These are phyloP conservation scores for Notamacropus eugenii DNA, from an alignment of 2,797 vertebrate genomes.

Conservation along the genomic window DNA sequence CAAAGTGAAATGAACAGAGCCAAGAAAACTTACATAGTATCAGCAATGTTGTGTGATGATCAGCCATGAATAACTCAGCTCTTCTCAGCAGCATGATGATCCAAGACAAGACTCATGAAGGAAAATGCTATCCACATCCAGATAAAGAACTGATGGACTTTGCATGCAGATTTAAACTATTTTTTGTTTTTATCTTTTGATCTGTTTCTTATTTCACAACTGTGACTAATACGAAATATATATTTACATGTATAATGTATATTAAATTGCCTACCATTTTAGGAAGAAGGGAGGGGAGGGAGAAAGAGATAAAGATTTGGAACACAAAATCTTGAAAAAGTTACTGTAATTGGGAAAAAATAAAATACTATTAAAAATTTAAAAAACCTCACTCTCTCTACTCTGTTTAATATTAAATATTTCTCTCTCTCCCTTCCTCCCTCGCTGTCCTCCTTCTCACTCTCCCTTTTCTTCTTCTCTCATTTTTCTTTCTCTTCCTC, in stretches of 20 bases:
- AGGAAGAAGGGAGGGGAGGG: neutral
- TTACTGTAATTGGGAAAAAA: neutral
- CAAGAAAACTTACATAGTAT: neutral
- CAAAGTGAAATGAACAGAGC: neutral
- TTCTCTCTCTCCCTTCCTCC: too few relatives aligned
- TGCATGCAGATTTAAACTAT: neutral
- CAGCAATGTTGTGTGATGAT: neutral
- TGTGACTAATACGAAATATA: neutral
- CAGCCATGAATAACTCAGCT: neutral
- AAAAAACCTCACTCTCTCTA: neutral
- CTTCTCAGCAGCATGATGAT: neutral
- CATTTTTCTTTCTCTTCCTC: too few relatives aligned
- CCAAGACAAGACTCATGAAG: neutral
- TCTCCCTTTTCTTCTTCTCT: too few relatives aligned
- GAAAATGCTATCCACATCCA: neutral
- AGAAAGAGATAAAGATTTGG: neutral
- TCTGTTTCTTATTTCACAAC: neutral
- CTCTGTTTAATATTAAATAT: too few relatives aligned
- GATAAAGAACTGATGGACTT: neutral
- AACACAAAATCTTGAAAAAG: neutral
- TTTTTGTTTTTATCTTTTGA: neutral
- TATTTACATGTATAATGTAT: neutral
- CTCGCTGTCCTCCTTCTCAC: too few relatives aligned
- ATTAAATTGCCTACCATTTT: neutral
- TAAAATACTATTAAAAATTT: neutral